A percentile compares a stretch with the other conserved stretches of the same genome.
These are phyloP conservation scores for Malurus alboscapulatus DNA, from an alignment of 2,113 vertebrate species.

Conservation along the genomic window DNA sequence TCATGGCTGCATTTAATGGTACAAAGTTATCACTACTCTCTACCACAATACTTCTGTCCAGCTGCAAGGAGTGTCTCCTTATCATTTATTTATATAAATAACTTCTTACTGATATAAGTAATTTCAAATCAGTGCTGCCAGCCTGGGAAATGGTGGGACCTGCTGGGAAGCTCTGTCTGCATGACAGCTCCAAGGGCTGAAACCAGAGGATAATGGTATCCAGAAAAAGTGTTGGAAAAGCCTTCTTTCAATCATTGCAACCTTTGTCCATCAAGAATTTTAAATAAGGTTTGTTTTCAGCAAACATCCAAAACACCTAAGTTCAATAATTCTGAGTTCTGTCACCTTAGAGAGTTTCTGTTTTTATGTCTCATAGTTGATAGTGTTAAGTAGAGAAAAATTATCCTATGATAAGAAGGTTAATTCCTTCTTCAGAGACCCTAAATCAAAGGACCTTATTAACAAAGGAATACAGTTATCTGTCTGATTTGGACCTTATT, in stretches of 20 bases:
- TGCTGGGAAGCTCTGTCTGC: not conserved
- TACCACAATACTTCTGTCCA: not conserved
- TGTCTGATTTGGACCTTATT: slow-evolving; percentile 7
- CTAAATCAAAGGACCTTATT: not conserved
- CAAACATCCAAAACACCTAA: not conserved
- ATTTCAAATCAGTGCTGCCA: not conserved
- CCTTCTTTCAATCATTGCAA: not conserved
- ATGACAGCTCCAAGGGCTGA: not conserved
- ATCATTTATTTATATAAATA: not conserved
- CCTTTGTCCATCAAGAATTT: not conserved
- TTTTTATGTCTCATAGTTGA: not conserved
- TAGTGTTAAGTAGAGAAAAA: slow-evolving; percentile 31
- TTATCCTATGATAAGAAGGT: not conserved
- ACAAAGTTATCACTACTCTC: not conserved
- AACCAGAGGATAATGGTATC: not conserved
- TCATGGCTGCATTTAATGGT: not conserved
- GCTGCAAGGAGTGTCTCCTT: not conserved
- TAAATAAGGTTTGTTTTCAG: not conserved
- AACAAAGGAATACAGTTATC: slow-evolving; percentile 36
- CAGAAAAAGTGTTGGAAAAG: not conserved
- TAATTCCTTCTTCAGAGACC: not conserved
- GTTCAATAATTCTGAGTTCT: not conserved
- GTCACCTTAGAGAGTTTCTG: not conserved
- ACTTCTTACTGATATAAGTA: not conserved
- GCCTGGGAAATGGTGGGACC: not conserved